These are phyloP conservation scores for Trichonephila inaurata DNA, from an alignment of 1,140 invertebrate genomes.

Conservation along the genomic window DNA sequence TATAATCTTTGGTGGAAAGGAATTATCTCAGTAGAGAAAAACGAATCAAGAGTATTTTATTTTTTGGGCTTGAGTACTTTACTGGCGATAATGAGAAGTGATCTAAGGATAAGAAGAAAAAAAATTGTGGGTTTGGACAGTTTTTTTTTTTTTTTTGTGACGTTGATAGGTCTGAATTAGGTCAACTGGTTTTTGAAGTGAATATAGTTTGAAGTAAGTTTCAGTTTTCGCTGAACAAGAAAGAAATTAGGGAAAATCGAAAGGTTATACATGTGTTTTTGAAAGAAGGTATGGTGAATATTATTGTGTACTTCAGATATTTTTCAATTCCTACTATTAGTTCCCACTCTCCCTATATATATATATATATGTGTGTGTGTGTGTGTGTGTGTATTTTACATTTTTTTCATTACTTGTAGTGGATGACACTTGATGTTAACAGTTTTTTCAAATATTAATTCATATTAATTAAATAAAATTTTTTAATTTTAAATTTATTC, in stretches of 20 bases:
- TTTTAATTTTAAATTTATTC: too few species aligned
- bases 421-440: too few species aligned
- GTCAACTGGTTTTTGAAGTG: neutral
- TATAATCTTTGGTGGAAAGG: conserved; percentile 19
- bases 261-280: too few species aligned
- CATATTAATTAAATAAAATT: too few species aligned
- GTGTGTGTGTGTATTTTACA: too few species aligned
- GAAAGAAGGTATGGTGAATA: too few species aligned
- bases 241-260: neutral
- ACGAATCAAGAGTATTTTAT: conserved; percentile 14
- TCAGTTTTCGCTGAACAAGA: neutral
- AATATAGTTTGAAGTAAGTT: neutral
- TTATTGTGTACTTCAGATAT: too few species aligned
- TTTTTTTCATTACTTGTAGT: too few species aligned
- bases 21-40: neutral
- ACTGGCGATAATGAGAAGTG: neutral
- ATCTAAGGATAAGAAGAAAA: neutral
- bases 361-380: too few species aligned
- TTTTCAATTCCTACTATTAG: too few species aligned
- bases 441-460: too few species aligned
- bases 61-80: neutral
- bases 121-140: neutral
- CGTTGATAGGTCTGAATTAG: neutral
- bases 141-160: neutral
- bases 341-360: too few species aligned